Base-by-base conservation (phyloP, 2,113 vertebrate species). In the Alethe diademata region DNA sequence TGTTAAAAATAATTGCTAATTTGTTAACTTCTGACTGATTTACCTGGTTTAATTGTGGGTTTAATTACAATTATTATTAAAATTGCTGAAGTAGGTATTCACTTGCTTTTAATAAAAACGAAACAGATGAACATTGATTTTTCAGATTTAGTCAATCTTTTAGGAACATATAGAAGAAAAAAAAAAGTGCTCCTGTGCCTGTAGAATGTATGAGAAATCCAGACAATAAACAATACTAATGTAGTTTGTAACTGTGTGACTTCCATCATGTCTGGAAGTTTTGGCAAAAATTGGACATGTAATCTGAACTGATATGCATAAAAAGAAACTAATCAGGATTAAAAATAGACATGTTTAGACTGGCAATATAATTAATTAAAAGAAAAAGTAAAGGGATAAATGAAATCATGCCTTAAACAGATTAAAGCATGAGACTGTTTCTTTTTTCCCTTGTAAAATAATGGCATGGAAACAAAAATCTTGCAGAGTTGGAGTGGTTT, bases 281-380 rank as follows among this genome's bases (percentile, higher is more conserved):
- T 92, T 95, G 96, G 95, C 96, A 93, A 91, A 96, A 93, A 85
- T 40, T 50, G 25, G 51, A 36, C 18, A 7, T 82, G 60, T 92
- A 96, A 96, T 97, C 96, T 94, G 72, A 87, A 93, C 50, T 76
- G 97, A 97, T 97, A 94, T 6, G 65, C 74, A 90, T 93, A 93
- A 97, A 93, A 88, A 93, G 86, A 87, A 92, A 69, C 36, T 58
- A 94, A 90, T 91, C 69, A 33, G 85, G 35, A 78, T 92, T 81
- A 88, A 95, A 96, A 96, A 90, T 92, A 92, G 86, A 83, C 84
- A 29, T 94, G 86, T 93, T 95, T 94, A 76, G 73, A 82, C 85
- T 96, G 93, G 90, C 92, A 84, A 62, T 93, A 54, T 86, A 85
- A 88, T 91, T 88, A 94, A 95, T 97, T 87, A 86, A 84, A 94